Evolutionary conservation across 2,888 invertebrate species (phyloP).

Genomic region (Plebejus melissa): DNA sequence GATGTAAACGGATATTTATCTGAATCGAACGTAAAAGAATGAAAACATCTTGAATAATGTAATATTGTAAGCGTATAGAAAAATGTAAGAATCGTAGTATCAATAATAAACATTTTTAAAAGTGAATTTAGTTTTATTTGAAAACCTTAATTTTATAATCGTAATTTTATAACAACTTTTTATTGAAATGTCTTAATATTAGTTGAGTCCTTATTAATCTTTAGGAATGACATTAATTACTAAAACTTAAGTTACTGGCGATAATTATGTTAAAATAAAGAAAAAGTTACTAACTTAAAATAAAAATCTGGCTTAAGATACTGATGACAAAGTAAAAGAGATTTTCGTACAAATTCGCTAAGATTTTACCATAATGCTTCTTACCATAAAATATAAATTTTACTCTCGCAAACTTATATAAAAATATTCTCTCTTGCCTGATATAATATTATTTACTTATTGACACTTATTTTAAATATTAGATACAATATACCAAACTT

Average conservation of each 20-base stretch:
- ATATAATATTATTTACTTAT: not conserved
- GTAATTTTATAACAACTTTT: too few species aligned
- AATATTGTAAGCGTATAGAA: constrained; percentile 27
- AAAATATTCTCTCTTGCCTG: not conserved
- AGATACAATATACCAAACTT: not conserved
- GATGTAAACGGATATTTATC: constrained; percentile 22
- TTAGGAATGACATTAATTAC: too few species aligned
- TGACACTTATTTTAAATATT: not conserved
- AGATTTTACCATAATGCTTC: not conserved
- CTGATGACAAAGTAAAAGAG: not conserved
- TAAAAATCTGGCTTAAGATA: not conserved
- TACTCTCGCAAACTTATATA: not conserved
- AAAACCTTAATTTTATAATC: not conserved
- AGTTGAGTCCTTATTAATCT: too few species aligned
- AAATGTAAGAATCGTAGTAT: constrained; percentile 56
- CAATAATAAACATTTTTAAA: constrained; percentile 65
- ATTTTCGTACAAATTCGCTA: not conserved
- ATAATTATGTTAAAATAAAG: not conserved
- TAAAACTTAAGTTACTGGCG: too few species aligned
- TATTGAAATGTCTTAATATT: too few species aligned
- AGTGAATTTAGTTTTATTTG: constrained; percentile 34
- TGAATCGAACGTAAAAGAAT: constrained; percentile 40
- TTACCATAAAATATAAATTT: not conserved
- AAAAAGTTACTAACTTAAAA: not conserved
- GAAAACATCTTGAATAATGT: constrained; percentile 37